Percentiles rank a stretch among this genome's conserved stretches.
phyloP scores from a whole-genome alignment of 2,797 vertebrate genomes.

The Kryptopterus vitreolus region DNA sequence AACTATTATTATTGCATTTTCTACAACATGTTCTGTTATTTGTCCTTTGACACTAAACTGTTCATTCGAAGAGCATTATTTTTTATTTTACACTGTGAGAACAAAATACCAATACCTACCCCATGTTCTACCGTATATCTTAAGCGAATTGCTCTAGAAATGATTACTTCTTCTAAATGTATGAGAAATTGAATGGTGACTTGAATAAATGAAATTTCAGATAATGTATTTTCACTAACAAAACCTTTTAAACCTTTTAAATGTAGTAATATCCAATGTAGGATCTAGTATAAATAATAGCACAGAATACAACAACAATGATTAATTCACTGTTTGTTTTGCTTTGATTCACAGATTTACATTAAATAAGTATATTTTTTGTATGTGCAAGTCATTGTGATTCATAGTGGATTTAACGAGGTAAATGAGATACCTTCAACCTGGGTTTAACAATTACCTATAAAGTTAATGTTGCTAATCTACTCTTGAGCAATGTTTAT shows the following conservation, averaged over 20 bases:
- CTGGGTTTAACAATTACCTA: not conserved
- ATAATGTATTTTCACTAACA: not conserved
- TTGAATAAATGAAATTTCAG: not conserved
- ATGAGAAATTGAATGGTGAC: not conserved
- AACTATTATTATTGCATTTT: not conserved
- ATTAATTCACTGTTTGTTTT: not conserved
- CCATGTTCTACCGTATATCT: not conserved
- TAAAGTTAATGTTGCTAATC: not conserved
- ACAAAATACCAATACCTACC: not conserved
- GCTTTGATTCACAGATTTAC: not conserved
- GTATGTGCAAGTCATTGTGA: not conserved
- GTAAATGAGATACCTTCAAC: not conserved
- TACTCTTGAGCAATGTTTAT: not conserved
- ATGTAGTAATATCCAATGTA: not conserved
- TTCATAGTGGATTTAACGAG: not conserved
- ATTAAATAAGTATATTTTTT: not conserved
- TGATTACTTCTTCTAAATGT: not conserved
- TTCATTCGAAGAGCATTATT: not conserved
- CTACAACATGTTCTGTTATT: not conserved
- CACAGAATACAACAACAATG: not conserved
- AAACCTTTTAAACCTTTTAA: not conserved
- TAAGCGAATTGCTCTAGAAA: not conserved
- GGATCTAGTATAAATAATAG: not conserved
- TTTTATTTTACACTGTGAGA: not conserved
- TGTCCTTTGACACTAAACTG: not conserved